These are phyloP conservation scores for Agrilus mali DNA, from an alignment of 2,888 invertebrate genomes.

Conservation along the genomic window DNA sequence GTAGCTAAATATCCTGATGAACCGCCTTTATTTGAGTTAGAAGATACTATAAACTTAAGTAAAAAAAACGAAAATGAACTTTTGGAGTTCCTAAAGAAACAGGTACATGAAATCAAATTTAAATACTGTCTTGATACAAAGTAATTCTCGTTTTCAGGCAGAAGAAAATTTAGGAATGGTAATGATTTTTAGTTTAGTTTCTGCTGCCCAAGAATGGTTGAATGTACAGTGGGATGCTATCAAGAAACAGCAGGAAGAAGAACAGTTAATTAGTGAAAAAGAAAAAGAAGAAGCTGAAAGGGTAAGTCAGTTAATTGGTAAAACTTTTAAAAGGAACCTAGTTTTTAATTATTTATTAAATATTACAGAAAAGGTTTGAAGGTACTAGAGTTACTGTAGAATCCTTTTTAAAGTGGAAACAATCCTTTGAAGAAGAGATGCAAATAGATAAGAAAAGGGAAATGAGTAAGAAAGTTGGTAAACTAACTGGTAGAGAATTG, in stretches of 20 bases:
- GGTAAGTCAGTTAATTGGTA: too few relatives aligned
- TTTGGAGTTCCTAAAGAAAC: constrained; percentile 51
- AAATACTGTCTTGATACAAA: not conserved
- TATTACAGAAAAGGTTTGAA: constrained; percentile 74
- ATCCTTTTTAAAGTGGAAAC: constrained; percentile 89
- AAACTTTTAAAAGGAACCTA: too few relatives aligned
- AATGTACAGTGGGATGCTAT: constrained; percentile 73
- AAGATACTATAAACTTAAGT: constrained; percentile 64
- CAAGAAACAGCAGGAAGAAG: constrained; percentile 59
- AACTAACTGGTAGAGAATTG: constrained; percentile 84
- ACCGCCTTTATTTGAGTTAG: constrained; percentile 65
- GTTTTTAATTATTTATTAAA: not conserved
- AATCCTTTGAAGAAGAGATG: constrained; percentile 82
- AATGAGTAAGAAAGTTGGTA: constrained; percentile 57
- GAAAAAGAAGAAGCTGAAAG: constrained; percentile 82
- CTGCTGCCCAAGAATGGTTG: constrained; percentile 80
- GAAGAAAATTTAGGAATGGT: constrained; percentile 91
- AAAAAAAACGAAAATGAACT: constrained; percentile 52
- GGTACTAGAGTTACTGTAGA: constrained; percentile 93
- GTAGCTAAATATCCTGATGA: constrained; percentile 84
- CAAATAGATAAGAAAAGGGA: constrained; percentile 61
- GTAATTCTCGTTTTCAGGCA: constrained; percentile 39
- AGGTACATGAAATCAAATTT: constrained; percentile 33
- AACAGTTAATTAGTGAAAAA: constrained; percentile 48
- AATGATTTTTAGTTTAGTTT: constrained; percentile 92